Percentiles rank a stretch among this genome's conserved stretches.
phyloP scores from a whole-genome alignment of 2,113 vertebrate genomes.

The Glaucomys volans region DNA sequence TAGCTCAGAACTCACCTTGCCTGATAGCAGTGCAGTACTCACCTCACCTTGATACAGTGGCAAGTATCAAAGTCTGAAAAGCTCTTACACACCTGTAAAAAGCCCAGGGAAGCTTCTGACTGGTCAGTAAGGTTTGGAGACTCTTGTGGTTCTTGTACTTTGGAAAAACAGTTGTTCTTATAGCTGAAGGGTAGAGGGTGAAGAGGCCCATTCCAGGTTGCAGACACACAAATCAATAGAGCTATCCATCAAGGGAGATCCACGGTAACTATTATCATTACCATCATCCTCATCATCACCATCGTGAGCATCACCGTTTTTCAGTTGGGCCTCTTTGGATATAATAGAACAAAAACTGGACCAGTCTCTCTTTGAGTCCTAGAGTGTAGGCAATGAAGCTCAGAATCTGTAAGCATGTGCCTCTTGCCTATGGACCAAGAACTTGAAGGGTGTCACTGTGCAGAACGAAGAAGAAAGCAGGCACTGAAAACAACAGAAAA shows the following conservation, averaged over 20 bases:
- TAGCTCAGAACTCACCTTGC: neutral
- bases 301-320: neutral
- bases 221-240: neutral
- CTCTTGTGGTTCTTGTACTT: neutral
- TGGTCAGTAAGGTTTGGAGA: neutral
- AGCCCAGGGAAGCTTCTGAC: neutral
- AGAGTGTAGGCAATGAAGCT: neutral
- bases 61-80: neutral
- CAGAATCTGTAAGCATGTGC: neutral
- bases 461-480: neutral
- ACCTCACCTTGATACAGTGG: neutral
- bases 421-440: neutral
- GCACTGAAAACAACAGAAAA: accelerated
- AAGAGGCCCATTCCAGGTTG: neutral
- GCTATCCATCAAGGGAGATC: neutral
- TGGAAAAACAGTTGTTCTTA: neutral
- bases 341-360: neutral
- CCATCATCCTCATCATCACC: neutral
- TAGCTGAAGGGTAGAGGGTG: neutral
- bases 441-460: neutral
- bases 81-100: neutral
- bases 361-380: neutral
- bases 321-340: neutral
- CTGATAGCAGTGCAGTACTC: neutral
- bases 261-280: too few species aligned